These are phyloP conservation scores for Plusia festucae DNA, from an alignment of 2,888 invertebrate species.

Conservation along the genomic window DNA sequence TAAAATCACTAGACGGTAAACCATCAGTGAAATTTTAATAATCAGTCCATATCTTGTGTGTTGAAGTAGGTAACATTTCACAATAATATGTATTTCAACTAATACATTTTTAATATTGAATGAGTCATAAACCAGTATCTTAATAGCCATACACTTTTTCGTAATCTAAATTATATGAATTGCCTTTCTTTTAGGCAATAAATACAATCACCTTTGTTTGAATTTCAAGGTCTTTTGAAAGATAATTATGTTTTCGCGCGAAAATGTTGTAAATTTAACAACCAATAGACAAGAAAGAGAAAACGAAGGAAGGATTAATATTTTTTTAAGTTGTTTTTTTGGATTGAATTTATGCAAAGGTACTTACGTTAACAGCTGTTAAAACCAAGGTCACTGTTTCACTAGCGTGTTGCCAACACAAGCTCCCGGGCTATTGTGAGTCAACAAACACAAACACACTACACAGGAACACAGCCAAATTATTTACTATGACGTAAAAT, in stretches of 20 bases:
- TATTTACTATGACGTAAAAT: conserved; percentile 83
- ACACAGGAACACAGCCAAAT: conserved; percentile 81
- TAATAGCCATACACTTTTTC: neutral
- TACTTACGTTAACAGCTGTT: conserved; percentile 83
- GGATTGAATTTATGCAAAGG: conserved; percentile 42
- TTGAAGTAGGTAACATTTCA: neutral
- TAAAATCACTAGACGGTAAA: neutral
- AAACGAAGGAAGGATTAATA: neutral
- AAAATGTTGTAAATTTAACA: conserved; percentile 17
- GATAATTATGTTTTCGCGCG: conserved; percentile 44
- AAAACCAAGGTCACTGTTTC: conserved; percentile 76
- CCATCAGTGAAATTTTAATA: no score
- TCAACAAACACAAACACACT: conserved; percentile 73
- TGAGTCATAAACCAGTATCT: neutral
- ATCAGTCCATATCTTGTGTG: neutral
- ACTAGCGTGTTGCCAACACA: conserved; percentile 74
- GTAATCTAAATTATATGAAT: conserved; percentile 25
- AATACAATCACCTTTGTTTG: conserved; percentile 21
- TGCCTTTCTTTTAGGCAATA: conserved; percentile 34
- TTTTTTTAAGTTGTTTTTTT: conserved; percentile 12
- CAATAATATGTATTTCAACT: neutral
- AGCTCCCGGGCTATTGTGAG: conserved; percentile 72
- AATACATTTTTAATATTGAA: neutral
- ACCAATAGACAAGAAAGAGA: no score
- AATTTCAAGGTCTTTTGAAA: conserved; percentile 52